Evolutionary conservation across 2,797 vertebrate genomes (phyloP).

Genomic region (Peromyscus aztecus): DNA sequence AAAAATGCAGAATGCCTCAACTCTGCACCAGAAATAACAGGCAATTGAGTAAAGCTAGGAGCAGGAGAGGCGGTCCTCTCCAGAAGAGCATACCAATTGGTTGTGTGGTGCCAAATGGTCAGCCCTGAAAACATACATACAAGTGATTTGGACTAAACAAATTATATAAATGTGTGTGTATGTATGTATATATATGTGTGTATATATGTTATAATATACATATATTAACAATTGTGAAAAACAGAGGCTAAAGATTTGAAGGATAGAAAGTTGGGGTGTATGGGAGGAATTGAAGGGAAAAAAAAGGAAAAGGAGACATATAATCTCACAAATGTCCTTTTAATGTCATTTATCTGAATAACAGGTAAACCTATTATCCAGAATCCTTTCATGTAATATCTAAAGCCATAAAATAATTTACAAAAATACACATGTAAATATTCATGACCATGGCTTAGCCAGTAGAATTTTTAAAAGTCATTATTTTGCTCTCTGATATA

Average conservation of each 20-base stretch:
- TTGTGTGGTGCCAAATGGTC: background rate
- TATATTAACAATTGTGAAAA: background rate
- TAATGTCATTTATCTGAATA: background rate
- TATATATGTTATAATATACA: no score
- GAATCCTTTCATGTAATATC: background rate
- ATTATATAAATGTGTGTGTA: no score
- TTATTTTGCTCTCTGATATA: background rate
- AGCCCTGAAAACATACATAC: background rate
- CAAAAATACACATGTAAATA: background rate
- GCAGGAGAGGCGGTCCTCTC: background rate
- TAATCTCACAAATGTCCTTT: background rate
- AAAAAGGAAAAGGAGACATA: background rate
- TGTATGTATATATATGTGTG: no score
- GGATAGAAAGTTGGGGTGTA: background rate
- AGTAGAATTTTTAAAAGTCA: background rate
- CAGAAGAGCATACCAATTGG: background rate
- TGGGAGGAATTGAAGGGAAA: background rate
- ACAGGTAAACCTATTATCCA: background rate
- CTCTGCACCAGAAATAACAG: background rate
- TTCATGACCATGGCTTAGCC: background rate
- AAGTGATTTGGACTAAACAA: no score
- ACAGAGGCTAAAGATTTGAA: background rate
- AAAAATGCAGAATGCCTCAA: background rate
- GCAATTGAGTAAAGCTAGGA: background rate
- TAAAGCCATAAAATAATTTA: background rate